Conservation (phyloP, 1,140 invertebrate species). For the Nasonia vitripennis region DNA sequence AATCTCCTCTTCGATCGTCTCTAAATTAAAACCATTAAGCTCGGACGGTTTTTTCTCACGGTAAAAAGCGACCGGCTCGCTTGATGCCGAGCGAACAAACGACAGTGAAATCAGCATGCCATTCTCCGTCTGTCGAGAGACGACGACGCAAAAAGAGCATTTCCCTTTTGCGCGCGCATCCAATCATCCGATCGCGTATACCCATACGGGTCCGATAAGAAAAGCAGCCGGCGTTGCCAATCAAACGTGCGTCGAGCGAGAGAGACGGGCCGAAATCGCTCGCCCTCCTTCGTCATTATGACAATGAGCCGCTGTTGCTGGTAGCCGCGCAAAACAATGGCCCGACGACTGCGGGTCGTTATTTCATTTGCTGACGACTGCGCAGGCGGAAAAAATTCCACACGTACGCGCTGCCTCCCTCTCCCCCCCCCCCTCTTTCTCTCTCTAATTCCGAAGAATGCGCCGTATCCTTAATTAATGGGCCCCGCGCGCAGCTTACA, state of each 20-base stretch:
- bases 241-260: neutral
- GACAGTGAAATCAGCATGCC: neutral
- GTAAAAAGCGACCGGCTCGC: neutral
- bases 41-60: neutral
- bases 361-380: neutral
- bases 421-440: neutral
- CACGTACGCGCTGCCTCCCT: neutral
- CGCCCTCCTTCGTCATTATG: neutral
- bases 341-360: neutral
- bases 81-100: neutral
- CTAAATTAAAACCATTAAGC: neutral
- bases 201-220: neutral
- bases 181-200: neutral
- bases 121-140: neutral
- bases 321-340: slow-evolving; percentile 21
- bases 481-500: neutral
- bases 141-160: neutral
- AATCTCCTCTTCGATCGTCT: neutral
- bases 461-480: slow-evolving; percentile 51
- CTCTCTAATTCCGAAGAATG: slow-evolving; percentile 45
- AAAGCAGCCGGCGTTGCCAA: neutral
- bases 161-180: neutral
- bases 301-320: slow-evolving; percentile 8
- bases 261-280: neutral
- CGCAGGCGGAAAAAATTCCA: neutral